phyloP scores from a whole-genome alignment of 2,113 vertebrate species.

The Cathartes aura region DNA sequence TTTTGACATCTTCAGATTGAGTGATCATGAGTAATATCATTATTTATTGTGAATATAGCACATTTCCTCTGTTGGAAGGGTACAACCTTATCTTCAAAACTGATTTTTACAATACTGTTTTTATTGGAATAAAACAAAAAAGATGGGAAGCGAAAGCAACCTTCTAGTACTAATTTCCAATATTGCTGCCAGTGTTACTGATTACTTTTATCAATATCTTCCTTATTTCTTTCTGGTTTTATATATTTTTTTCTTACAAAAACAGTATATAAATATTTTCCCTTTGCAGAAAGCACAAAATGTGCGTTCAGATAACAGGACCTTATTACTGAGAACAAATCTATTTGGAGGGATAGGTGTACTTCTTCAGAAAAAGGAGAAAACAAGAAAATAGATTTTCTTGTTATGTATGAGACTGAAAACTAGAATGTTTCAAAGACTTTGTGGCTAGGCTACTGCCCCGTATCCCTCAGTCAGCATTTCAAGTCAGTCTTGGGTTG shows the following conservation, averaged over 20 bases:
- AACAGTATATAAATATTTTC: not conserved
- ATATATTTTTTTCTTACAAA: not conserved
- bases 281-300: not conserved
- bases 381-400: not conserved
- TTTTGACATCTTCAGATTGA: not conserved
- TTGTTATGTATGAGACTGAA: not conserved
- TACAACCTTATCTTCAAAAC: not conserved
- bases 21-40: not conserved
- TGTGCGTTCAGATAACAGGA: not conserved
- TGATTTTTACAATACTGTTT: not conserved
- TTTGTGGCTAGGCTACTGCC: not conserved
- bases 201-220: not conserved
- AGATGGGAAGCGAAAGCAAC: not conserved
- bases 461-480: not conserved
- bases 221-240: not conserved
- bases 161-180: not conserved
- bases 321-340: not conserved
- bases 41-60: not conserved
- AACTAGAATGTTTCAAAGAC: not conserved
- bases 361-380: not conserved
- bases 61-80: not conserved
- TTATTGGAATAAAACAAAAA: not conserved
- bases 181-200: not conserved
- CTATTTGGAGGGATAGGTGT: not conserved
- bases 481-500: not conserved